A percentile compares a stretch with the other conserved stretches of the same genome.
Evolutionary conservation across 2,888 invertebrate species (phyloP).

Genomic region (Metallyticus violacea): DNA sequence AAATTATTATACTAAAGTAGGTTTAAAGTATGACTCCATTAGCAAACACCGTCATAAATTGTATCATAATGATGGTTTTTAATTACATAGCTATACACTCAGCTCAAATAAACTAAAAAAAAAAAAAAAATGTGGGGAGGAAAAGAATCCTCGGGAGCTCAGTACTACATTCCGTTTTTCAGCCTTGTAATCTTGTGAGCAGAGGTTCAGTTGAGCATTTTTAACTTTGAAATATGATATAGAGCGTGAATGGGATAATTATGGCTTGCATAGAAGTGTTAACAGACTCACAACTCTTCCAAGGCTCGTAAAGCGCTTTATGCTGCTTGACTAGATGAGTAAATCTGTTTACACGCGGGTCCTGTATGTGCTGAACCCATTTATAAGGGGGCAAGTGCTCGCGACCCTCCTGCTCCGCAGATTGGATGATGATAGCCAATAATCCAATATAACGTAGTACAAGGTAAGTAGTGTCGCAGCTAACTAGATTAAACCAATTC

Average conservation of each 20-base stretch:
- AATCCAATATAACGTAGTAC: background rate
- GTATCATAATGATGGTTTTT: no score
- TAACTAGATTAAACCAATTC: background rate
- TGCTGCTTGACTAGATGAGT: background rate
- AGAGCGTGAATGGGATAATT: background rate
- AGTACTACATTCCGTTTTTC: background rate
- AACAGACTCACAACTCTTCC: background rate
- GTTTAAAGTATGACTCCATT: no score
- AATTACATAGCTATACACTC: no score
- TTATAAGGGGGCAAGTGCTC: conserved; percentile 6
- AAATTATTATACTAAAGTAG: no score
- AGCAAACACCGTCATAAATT: no score
- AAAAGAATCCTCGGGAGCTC: no score
- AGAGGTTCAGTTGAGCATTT: background rate
- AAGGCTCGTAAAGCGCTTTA: background rate
- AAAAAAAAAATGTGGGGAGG: no score
- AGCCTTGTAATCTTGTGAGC: background rate
- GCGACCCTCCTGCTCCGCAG: background rate
- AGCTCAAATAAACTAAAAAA: no score
- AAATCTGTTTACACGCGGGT: background rate
- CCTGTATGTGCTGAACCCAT: background rate
- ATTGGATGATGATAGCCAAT: conserved; percentile 15
- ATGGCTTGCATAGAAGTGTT: background rate
- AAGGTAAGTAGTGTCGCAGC: background rate
- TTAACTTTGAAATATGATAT: background rate